phyloP scores from a whole-genome alignment of 1,140 invertebrate species.

The Drosophila virilis region DNA sequence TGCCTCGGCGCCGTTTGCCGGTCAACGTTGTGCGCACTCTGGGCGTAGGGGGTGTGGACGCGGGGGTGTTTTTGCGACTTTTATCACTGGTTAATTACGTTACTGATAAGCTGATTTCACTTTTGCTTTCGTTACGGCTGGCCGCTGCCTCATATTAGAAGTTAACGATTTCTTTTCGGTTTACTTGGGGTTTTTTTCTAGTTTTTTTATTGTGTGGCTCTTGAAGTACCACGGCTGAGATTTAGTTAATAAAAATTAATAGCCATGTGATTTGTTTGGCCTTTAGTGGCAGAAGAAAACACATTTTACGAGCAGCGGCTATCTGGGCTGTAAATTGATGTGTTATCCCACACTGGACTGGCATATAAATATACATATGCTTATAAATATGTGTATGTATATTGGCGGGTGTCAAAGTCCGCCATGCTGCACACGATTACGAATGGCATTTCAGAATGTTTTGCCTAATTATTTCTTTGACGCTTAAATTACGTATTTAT shows the following conservation, averaged over 20 bases:
- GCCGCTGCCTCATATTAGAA: conserved; percentile 54
- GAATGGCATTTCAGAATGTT: conserved; percentile 26
- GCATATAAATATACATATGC: conserved; percentile 11
- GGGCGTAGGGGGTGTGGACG: conserved; percentile 35
- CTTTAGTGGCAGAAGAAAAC: conserved; percentile 47
- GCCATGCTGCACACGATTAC: conserved; percentile 11
- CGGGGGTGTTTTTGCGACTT: conserved; percentile 55
- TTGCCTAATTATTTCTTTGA: conserved; percentile 72
- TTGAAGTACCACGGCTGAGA: conserved; percentile 59
- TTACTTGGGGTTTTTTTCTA: conserved; percentile 4
- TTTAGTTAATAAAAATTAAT: conserved; percentile 82
- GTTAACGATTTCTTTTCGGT: conserved; percentile 29
- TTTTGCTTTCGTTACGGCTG: conserved; percentile 45
- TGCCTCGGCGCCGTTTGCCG: conserved; percentile 41
- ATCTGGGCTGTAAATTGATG: conserved; percentile 48
- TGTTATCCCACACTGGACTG: conserved; percentile 18
- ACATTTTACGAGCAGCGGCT: conserved; percentile 41
- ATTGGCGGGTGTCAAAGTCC: conserved; percentile 2
- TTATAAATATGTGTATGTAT: neutral
- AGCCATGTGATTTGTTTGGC: conserved; percentile 77
- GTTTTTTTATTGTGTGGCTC: conserved; percentile 18
- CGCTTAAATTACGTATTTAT: conserved; percentile 76
- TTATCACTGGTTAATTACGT: conserved; percentile 80
- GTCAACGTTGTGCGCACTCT: conserved; percentile 14
- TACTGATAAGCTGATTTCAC: conserved; percentile 73